Conservation (phyloP, 2,797 vertebrate genomes). For the Chloroceryle inda region DNA sequence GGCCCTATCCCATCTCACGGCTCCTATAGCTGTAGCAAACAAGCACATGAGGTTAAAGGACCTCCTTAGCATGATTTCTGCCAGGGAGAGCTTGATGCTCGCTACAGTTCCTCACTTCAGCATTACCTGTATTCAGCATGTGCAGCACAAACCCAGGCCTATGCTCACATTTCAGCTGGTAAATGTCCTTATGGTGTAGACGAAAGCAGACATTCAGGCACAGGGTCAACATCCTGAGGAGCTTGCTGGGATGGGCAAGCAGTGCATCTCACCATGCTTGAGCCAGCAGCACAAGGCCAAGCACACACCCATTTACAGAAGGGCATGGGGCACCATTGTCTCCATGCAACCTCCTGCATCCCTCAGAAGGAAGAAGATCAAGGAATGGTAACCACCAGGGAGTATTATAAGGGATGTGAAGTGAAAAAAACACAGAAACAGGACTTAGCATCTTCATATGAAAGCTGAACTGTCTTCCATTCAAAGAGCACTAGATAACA, state of each 20-base stretch:
- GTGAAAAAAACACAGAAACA: background rate
- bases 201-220: background rate
- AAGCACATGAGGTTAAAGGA: background rate
- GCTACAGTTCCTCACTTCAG: accelerated
- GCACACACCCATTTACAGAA: accelerated
- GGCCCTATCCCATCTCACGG: background rate
- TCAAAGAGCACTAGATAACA: background rate
- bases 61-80: background rate
- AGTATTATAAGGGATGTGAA: background rate
- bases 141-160: background rate
- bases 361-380: background rate
- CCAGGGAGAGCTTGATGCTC: background rate
- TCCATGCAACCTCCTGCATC: background rate
- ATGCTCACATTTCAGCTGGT: background rate
- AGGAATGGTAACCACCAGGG: background rate
- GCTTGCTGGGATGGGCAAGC: background rate
- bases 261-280: background rate
- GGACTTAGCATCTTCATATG: background rate
- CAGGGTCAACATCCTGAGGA: background rate
- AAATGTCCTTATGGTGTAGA: background rate
- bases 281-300: background rate
- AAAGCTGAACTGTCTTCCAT: background rate
- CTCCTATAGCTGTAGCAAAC: background rate
- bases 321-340: accelerated
- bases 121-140: background rate